Evolutionary conservation across 2,888 invertebrate species (phyloP).

Genomic region (Tetragonisca angustula): DNA sequence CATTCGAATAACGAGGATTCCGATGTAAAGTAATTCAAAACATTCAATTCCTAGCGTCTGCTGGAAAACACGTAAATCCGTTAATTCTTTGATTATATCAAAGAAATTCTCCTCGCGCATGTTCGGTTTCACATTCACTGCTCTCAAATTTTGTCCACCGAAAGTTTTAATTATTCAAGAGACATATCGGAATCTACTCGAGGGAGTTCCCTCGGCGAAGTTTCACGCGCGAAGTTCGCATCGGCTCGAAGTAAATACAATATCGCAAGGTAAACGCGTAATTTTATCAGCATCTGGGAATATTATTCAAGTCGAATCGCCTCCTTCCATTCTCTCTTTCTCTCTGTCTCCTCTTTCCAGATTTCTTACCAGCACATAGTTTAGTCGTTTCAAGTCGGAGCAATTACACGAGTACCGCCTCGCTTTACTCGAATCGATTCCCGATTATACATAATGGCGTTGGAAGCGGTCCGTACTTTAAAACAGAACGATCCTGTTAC

Average conservation of each 20-base stretch:
- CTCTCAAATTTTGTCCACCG: slow-evolving; percentile 53
- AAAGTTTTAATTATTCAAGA: slow-evolving; percentile 69
- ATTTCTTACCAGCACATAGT: not conserved
- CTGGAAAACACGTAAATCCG: not conserved
- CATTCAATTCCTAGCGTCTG: accelerated
- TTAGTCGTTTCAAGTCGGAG: too few relatives aligned
- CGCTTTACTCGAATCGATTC: slow-evolving; percentile 1
- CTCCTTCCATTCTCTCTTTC: not conserved
- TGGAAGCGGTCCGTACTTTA: not conserved
- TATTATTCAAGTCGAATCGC: not conserved
- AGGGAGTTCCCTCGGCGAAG: slow-evolving; percentile 49
- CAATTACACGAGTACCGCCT: not conserved
- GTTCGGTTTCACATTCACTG: slow-evolving; percentile 29
- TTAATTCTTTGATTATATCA: slow-evolving; percentile 23
- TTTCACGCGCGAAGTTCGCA: slow-evolving; percentile 59
- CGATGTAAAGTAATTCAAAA: not conserved
- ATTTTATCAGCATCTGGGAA: slow-evolving; percentile 33
- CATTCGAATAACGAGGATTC: too few relatives aligned
- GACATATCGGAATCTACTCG: slow-evolving; percentile 45
- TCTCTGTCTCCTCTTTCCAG: too few relatives aligned
- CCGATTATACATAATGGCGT: not conserved
- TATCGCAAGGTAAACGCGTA: slow-evolving; percentile 53
- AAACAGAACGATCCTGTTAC: not conserved
- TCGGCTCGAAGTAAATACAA: slow-evolving; percentile 65
- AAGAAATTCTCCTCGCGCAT: too few relatives aligned